Conservation (phyloP, 1,140 invertebrate species). For the Pseudomyrmex flavicornis region DNA sequence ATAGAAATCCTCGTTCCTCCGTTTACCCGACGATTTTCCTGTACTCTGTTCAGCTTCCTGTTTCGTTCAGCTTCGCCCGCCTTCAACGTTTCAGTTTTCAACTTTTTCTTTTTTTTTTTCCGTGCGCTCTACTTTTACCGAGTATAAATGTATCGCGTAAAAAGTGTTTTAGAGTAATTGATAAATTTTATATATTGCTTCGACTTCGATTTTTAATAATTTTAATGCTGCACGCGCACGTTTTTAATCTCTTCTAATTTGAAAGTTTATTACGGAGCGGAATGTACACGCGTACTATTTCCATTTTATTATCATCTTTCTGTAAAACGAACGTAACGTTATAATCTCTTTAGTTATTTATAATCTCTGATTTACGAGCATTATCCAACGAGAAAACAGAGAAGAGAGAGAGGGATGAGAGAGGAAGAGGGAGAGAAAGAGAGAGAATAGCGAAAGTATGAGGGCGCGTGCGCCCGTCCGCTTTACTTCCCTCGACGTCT, state of each 20-base stretch:
- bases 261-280: background rate
- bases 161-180: background rate
- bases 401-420: background rate
- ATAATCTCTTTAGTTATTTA: too few relatives aligned
- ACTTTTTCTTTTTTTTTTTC: slow-evolving; percentile 2
- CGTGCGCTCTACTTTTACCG: background rate
- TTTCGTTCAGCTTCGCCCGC: slow-evolving; percentile 1
- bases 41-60: slow-evolving; percentile 35
- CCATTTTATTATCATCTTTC: too few relatives aligned
- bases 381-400: background rate
- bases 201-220: background rate
- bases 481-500: background rate
- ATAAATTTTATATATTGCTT: slow-evolving; percentile 18
- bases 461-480: too few relatives aligned
- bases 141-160: background rate
- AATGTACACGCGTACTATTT: too few relatives aligned
- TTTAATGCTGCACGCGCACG: background rate
- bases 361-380: too few relatives aligned
- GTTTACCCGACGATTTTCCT: slow-evolving; percentile 52
- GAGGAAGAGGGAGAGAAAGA: too few relatives aligned
- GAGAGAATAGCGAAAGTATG: background rate
- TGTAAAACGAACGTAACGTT: too few relatives aligned
- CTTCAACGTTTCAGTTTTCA: slow-evolving; percentile 29
- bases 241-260: too few relatives aligned
- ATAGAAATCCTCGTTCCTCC: slow-evolving; percentile 53